Conservation (phyloP, 2,888 invertebrate species). For the Hypena proboscidalis region DNA sequence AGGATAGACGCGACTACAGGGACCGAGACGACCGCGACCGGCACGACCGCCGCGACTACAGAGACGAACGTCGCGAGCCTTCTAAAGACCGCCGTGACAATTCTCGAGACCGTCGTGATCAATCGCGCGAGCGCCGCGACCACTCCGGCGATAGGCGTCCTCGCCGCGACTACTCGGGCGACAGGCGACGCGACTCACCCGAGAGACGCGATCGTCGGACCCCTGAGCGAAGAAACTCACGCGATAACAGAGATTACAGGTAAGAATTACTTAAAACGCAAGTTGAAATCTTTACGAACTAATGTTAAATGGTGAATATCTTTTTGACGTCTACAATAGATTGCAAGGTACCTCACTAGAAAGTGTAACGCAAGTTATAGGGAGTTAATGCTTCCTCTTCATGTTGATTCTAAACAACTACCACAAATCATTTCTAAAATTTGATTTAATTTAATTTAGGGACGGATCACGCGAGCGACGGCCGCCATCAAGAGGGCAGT, state of each 20-base stretch:
- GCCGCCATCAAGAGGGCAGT: constrained; percentile 25
- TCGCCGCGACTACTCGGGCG: constrained; percentile 7
- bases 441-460: no score
- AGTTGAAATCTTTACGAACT: no score
- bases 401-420: no score
- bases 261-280: no score
- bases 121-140: constrained; percentile 14
- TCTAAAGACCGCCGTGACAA: constrained; percentile 26
- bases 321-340: no score
- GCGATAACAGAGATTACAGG: constrained; percentile 9
- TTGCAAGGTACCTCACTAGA: no score
- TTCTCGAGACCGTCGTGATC: constrained; percentile 22
- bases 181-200: no score
- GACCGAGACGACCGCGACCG: constrained; percentile 36
- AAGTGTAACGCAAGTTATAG: no score
- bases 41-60: constrained; percentile 46
- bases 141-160: background rate
- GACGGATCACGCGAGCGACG: constrained; percentile 30
- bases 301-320: no score
- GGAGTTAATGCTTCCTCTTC: no score
- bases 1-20: constrained; percentile 54
- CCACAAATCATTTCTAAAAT: no score
- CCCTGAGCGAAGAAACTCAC: constrained; percentile 8
- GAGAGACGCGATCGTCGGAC: background rate
- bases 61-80: constrained; percentile 37